These are phyloP conservation scores for Edolisoma coerulescens DNA, from an alignment of 2,113 vertebrate species.

Conservation along the genomic window DNA sequence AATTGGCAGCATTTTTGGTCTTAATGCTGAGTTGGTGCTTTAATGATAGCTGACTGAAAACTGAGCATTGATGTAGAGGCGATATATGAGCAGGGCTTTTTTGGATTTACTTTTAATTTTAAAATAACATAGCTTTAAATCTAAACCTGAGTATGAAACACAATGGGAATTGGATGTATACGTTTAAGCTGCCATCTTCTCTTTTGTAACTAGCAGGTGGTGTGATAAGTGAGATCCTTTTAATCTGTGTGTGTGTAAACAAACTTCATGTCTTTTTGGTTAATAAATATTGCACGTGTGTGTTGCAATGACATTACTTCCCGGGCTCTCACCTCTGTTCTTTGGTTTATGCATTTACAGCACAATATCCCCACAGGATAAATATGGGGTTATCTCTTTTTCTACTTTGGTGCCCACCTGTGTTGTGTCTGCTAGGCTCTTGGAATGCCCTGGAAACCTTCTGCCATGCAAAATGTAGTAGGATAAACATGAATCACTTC, in stretches of 20 bases:
- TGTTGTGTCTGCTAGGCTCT: background rate
- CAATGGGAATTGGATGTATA: background rate
- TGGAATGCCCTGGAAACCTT: background rate
- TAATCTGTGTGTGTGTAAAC: background rate
- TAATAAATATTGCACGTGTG: background rate
- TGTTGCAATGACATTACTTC: background rate
- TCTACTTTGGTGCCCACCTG: background rate
- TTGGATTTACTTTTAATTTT: background rate
- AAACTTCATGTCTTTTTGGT: background rate
- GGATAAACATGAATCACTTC: background rate
- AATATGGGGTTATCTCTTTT: background rate
- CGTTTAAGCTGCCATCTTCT: background rate
- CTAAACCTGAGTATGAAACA: background rate
- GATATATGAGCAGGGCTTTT: background rate
- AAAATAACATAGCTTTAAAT: background rate
- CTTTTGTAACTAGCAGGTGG: background rate
- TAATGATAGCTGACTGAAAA: background rate
- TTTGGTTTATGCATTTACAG: background rate
- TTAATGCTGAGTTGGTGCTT: background rate
- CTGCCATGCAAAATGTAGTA: background rate
- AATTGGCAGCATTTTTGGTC: slow-evolving; percentile 14
- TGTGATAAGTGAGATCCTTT: background rate
- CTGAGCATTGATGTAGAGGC: background rate
- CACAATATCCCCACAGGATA: background rate
- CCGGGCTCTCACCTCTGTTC: background rate